A percentile compares a stretch with the other conserved stretches of the same genome.
These are phyloP conservation scores for Tretioscincus oriximinensis DNA, from an alignment of 2,113 vertebrate species.

Conservation along the genomic window DNA sequence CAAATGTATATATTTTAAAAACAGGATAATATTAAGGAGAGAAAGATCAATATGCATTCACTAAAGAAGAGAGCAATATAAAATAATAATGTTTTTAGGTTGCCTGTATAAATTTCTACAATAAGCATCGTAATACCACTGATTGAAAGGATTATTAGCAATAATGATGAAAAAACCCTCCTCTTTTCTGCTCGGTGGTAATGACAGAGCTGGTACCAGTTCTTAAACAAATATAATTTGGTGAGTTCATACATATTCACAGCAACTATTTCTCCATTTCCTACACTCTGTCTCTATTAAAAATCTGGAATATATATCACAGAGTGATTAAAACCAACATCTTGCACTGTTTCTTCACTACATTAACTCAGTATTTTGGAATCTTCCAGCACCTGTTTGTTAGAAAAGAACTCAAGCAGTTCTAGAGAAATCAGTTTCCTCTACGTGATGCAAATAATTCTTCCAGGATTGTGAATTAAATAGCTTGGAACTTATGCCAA, in stretches of 20 bases:
- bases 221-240: conserved; percentile 37
- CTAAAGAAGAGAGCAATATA: conserved; percentile 67
- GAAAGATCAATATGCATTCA: conserved; percentile 67
- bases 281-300: conserved; percentile 58
- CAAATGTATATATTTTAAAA: conserved; percentile 52
- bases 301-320: conserved; percentile 59
- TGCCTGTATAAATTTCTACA: conserved; percentile 59
- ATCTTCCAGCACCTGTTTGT: conserved; percentile 67
- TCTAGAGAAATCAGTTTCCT: conserved; percentile 56
- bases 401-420: conserved; percentile 58
- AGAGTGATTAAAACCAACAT: conserved; percentile 66
- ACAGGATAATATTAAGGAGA: conserved; percentile 57
- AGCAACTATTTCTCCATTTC: conserved; percentile 36
- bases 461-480: conserved; percentile 30
- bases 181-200: conserved; percentile 45
- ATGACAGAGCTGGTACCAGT: conserved; percentile 45
- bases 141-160: conserved; percentile 63
- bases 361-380: conserved; percentile 69
- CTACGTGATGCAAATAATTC: conserved; percentile 46
- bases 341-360: conserved; percentile 68
- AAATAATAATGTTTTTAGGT: conserved; percentile 52
- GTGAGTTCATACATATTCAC: conserved; percentile 47
- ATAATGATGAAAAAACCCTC: conserved; percentile 49
- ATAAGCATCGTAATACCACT: conserved; percentile 63
- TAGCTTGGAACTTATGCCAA: conserved; percentile 28